Base-by-base conservation (phyloP, 2,888 invertebrate genomes). In the Bhutanitis thaidina region DNA sequence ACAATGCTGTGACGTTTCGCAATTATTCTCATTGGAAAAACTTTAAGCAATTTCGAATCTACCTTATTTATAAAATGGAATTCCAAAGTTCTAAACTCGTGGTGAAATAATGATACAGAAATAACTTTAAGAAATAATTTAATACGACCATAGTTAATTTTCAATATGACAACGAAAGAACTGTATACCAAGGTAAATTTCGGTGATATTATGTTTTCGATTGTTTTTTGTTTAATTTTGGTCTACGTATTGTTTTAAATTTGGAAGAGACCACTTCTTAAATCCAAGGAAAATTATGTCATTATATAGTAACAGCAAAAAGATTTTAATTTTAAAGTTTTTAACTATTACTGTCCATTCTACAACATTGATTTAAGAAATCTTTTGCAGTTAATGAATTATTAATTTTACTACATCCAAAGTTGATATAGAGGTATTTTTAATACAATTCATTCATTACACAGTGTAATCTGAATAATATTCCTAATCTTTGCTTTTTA, bases 131-230 rank as follows among this genome's bases (percentile, higher is more conserved):
- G 56, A 64, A 54, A 55, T 48, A 61, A 58, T 56, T 57, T 55
- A 58, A 53, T 51, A 55, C 44, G 45, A 43, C 49, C 52, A 58
- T 57, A 60, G 60, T 43, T 16, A 52, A 61, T 43, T 32, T 39
- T 49, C 66, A 86, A 76, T 63, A 90, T 90, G 90, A 90, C 90
- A 47, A 90, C 90, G 50, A 90, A 90, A 73, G 90, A 90, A 69
- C 70, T 90, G 1, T 90, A 89, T 57, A 90, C 90, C 13, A 88
- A 90, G 90, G 90, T 90, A 83, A 75, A 63, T 55, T 61, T 56
- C 54, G 56, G 54, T 51, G 49, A 51, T 56, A 58, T 54, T 60
- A 62, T 65, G 59, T 61, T 59, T 58, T 34, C 57, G 59, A 60
- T 58, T 52, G 49, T 52, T 55, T 57, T 56, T 61, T 49, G 46